Evolutionary conservation across 2,113 vertebrate genomes (phyloP), one percentile per base, ranked within the genome.

Genomic region (Ptilonorhynchus violaceus): DNA sequence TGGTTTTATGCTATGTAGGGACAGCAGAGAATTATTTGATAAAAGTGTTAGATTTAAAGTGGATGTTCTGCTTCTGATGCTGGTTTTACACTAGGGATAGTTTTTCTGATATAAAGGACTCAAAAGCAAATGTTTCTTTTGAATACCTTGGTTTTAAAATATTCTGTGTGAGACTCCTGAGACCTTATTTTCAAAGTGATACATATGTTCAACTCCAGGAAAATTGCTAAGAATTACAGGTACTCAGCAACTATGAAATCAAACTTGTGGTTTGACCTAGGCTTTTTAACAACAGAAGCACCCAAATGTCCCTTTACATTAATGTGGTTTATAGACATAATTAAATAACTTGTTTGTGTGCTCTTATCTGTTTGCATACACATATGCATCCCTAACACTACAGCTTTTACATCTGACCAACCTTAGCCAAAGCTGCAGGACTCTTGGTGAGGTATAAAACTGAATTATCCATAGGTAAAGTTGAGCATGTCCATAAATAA

Each of bases 371-470:
- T 74, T 41, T 50, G 60, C 60, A 73, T 20, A 47, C 30, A n/a
- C 22, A 15, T 16, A 31, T 21, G 41, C 30, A 80, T 15, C 52
- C 33, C n/a, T 74, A 68, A 62, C 55, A 58, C 9, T 3, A 25
- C 37, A 72, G 67, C 56, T 90, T 87, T 62, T 62, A 80, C 59
- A 88, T n/a, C 39, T 74, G 30, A 77, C 52, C 49, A 78, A n/a
- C 31, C 86, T 84, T 27, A 93, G 20, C 16, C 88, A 94, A 90
- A 91, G 85, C 62, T 73, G 49, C 27, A 75, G 69, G 69, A 63
- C n/a, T 41, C 33, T 76, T 49, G 6, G 47, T 87, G 80, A 96
- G 83, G 89, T 97, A 89, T 84, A 69, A 87, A 92, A 87, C 41
- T 81, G 79, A 93, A 85, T 84, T 89, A 81, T 25, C 13, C 10